Evolutionary conservation across 1,140 invertebrate species (phyloP), one percentile per base, ranked within the genome.

Genomic region (Globodera rostochiensis): DNA sequence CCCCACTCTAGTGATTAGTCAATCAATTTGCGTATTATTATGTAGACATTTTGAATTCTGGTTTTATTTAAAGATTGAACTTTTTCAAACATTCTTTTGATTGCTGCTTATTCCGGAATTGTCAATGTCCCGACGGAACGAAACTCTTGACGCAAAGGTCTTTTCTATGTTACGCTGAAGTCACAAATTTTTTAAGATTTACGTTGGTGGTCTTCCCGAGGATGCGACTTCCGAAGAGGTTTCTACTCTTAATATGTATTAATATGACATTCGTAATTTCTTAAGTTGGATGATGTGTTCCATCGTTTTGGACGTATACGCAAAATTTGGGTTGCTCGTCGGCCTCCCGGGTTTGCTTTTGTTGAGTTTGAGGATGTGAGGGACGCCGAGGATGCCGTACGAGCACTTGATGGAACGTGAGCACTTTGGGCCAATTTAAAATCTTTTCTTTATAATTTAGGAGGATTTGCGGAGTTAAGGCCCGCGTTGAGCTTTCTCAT

Each of bases 321-420:
- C 84, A 97, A 95, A 91, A 95, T 98, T 25, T 97, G 95, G 95
- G 95, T 97, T 6, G 95, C 95, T 0, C 92, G 95, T 86, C 96
- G 97, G 90, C 94, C 94, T 13, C 94, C 94, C 66, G 95, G 95
- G 49, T 98, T 98, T 92, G 96, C 95, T 21, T 98, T 98, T 91
- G 94, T 98, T 25, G 95, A 97, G 90, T 98, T 96, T 91, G 96
- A 98, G 91, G 96, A 96, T 90, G 93, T 93, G 87, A 93, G 95
- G 88, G 96, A 98, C 91, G 96, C 96, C 8, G 95, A 96, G 89
- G 95, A 98, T 92, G 94, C 95, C 13, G 94, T 96, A 19, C 92
- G 94, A 87, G 95, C 93, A 73, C 91, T 98, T 79, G 96, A 98
- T 92, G 96, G 96, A 86, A 77, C 80, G 89, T 90, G 60, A 74